Evolutionary conservation across 2,797 vertebrate species (phyloP).

Genomic region (Xenopus petersii): DNA sequence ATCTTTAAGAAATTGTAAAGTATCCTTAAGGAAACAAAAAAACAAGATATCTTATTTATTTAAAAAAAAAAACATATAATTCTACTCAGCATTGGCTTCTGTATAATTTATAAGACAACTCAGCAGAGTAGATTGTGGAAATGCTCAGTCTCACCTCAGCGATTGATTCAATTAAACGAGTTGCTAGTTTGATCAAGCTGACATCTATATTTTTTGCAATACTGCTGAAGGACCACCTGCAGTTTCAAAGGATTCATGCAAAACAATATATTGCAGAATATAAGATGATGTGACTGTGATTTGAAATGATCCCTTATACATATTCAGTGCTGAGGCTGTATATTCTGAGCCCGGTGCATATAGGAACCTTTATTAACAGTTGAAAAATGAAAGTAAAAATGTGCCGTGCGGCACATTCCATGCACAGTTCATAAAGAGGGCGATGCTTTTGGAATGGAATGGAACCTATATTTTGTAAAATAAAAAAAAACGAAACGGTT

Average conservation of each 20-base stretch:
- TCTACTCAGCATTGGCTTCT: neutral
- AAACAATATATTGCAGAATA: conserved; percentile 17
- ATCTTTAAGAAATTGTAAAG: neutral
- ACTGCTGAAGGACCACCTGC: conserved; percentile 33
- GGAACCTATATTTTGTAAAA: neutral
- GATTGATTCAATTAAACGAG: conserved; percentile 43
- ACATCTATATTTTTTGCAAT: conserved; percentile 32
- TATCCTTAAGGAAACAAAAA: too few species aligned
- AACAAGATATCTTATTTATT: neutral
- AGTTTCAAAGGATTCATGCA: conserved; percentile 42
- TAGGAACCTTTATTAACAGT: neutral
- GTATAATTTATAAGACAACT: too few species aligned
- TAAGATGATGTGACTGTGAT: conserved; percentile 11
- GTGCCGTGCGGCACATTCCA: neutral
- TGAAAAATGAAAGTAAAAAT: neutral
- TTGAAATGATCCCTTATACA: conserved; percentile 12
- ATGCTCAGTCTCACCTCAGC: conserved; percentile 11
- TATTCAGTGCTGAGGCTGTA: neutral
- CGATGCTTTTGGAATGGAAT: too few species aligned
- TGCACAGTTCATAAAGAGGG: neutral
- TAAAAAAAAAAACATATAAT: neutral
- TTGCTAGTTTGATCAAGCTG: conserved; percentile 42
- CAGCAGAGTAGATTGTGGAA: neutral
- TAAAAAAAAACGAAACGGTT: conserved; percentile 5
- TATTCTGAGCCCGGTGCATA: neutral